Evolutionary conservation across 2,113 vertebrate species (phyloP).

Genomic region (Centrocercus urophasianus): DNA sequence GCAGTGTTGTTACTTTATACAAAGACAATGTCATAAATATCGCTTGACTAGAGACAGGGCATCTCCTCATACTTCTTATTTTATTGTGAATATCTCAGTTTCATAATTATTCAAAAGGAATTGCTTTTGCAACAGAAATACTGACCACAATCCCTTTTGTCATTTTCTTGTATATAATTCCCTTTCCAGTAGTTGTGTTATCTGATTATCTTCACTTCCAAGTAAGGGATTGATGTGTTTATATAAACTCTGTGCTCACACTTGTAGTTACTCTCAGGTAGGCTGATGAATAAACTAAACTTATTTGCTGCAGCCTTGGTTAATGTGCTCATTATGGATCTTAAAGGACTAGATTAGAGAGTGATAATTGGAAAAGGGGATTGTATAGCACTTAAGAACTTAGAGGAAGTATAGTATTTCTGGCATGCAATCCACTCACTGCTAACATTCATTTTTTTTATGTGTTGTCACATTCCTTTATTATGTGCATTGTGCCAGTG

Average conservation of each 20-base stretch:
- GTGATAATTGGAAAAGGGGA: no score
- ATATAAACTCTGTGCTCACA: not conserved
- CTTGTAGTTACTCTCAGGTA: not conserved
- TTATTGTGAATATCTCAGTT: not conserved
- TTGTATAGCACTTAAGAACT: not conserved
- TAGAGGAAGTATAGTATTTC: not conserved
- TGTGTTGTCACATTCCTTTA: constrained; percentile 18
- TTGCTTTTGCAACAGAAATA: not conserved
- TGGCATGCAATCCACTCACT: constrained; percentile 4
- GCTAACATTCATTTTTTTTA: not conserved
- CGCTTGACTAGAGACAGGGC: not conserved
- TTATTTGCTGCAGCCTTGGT: not conserved
- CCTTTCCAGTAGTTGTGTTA: not conserved
- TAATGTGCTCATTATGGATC: not conserved
- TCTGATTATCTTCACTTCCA: not conserved
- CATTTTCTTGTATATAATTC: not conserved
- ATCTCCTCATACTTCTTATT: not conserved
- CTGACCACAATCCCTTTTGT: not conserved
- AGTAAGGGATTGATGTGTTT: not conserved
- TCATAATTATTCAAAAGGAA: not conserved
- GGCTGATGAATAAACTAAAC: not conserved
- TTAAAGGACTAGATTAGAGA: not conserved
- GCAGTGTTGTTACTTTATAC: not conserved
- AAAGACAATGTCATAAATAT: not conserved
- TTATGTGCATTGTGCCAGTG: not conserved